phyloP scores from a whole-genome alignment of 2,113 vertebrate genomes.

The Charadrius vociferus region DNA sequence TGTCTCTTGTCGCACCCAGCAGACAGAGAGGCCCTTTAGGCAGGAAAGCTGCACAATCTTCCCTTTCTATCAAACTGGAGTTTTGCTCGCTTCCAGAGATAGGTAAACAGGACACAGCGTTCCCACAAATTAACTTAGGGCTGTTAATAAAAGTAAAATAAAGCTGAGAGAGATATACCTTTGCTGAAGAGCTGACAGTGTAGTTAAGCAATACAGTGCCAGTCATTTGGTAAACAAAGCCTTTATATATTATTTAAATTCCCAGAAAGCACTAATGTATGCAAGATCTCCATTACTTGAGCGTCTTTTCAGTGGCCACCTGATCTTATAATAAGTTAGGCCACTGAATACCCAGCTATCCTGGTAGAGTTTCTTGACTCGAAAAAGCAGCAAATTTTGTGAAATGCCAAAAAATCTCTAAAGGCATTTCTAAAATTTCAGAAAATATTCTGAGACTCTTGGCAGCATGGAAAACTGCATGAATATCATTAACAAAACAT shows the following conservation, averaged over 20 bases:
- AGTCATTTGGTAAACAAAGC: not conserved
- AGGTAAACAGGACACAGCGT: rapidly evolving
- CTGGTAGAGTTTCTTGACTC: not conserved
- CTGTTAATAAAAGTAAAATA: not conserved
- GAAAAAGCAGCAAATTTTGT: not conserved
- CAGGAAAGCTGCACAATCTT: not conserved
- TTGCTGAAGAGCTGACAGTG: not conserved
- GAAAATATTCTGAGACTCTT: not conserved
- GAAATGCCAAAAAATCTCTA: slow-evolving; percentile 22
- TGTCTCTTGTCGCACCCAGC: not conserved
- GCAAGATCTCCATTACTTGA: not conserved
- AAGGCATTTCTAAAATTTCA: slow-evolving; percentile 25
- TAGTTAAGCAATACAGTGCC: not conserved
- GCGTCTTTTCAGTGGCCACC: not conserved
- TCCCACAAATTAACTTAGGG: not conserved
- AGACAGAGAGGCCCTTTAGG: not conserved
- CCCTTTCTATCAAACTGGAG: not conserved
- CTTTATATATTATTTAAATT: not conserved
- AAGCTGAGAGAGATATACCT: not conserved
- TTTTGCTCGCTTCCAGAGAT: not conserved
- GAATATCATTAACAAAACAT: not conserved
- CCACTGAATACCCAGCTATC: not conserved
- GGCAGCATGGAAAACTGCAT: not conserved
- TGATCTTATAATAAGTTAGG: not conserved
- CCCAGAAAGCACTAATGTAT: not conserved